Evolutionary conservation across 2,797 vertebrate genomes (phyloP), one percentile per base, ranked within the genome.

Genomic region (Gobio occitaniae): DNA sequence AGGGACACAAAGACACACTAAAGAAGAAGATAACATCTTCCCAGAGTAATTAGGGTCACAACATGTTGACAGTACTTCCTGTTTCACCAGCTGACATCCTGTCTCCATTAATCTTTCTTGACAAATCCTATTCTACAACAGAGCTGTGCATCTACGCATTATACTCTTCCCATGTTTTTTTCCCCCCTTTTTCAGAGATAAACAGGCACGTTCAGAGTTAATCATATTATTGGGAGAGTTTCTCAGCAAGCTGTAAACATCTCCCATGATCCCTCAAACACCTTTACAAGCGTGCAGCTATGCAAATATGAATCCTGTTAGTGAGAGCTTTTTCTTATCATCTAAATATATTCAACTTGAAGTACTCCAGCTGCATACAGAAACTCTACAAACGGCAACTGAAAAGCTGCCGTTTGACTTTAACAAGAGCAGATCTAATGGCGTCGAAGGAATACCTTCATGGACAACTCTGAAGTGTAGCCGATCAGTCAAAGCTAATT

Each of bases 291-390:
- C 85, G 74, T 84, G 68, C 79, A 68, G 84, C 87, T 91, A 84
- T 61, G 88, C 82, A 84, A 87, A 84, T 87, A 80, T 79, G 44
- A 54, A 72, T 77, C 52, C 84, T 92, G 90, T 93, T 91, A 90
- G 89, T 83, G 77, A 90, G 87, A 91, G 92, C 90, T 93, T 91
- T 77, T 78, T 87, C 83, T 89, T 88, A 92, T 94, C 93, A 93
- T 91, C 91, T 82, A 93, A 88, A 94, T 90, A 48, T 29, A 78
- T 78, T 80, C 80, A 72, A 87, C 69, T 38, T 61, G 50, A 81
- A 65, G 52, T 38, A 61, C 78, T 69, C 25, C 52, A 66, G 44
- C 81, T 66, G 72, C 81, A 80, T 80, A 84, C 44, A 78, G 59
- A 80, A 68, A 77, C 72, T 66, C 56, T 68, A 86, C 78, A 88